Evolutionary conservation across 2,113 vertebrate species (phyloP), one percentile per base, ranked within the genome.

Genomic region (Oryzias curvinotus): DNA sequence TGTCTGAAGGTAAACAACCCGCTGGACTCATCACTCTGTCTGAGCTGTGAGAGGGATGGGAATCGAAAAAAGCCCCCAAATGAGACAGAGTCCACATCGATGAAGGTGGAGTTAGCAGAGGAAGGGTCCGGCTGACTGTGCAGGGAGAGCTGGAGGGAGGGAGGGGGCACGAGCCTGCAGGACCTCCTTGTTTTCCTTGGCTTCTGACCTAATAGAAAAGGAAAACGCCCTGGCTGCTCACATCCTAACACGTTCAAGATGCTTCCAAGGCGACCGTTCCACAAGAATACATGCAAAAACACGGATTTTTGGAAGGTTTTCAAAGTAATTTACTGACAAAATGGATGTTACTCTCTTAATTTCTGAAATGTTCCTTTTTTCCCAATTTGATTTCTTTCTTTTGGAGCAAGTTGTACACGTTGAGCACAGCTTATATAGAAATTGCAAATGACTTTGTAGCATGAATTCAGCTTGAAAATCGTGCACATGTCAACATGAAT

Each of bases 1-100:
- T 23, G 71, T 73, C 67, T 55, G 65, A 41, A 17, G 63, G 71
- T 68, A 69, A 76, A 78, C n/a, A 67, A 69, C 52, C 54, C 19
- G 75, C 57, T 61, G 66, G 71, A 86, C 26, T 86, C 69, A 81
- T 78, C 45, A 67, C 84, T 78, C 0, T 10, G 63, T 78, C 0
- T 10, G 63, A 78, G 73, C 80, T 75, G 78, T 70, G 55, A 53
- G 55, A 71, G 77, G 55, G 30, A 36, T 7, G 30, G 30, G 30
- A 36, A 23, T 23, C 21, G 2, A 23, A 36, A 36, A 8, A 36
- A 0, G 36, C 3, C 36, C 26, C 26, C 26, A 28, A 28, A 28
- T 7, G 6, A 28, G 26, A 28, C 26, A 6, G 28, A 2, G 28
- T 7, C 7, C 44, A 62, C 75, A 47, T 81, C 57, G 66, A 52